Conservation (phyloP, 2,888 invertebrate genomes). For the Nomada flava region DNA sequence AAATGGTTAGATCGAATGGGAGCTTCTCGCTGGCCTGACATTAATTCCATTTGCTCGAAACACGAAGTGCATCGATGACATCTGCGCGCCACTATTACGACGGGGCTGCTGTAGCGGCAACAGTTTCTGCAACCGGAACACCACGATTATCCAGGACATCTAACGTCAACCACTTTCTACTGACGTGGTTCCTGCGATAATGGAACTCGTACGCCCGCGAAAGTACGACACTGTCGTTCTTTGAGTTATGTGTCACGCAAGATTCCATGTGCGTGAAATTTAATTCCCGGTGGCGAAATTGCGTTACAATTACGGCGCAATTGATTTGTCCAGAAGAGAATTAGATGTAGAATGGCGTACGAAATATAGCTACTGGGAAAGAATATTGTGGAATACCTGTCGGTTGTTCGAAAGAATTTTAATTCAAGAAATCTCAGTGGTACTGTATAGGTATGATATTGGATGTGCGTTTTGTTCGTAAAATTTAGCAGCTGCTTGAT, state of each 20-base stretch:
- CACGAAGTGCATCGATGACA: slow-evolving; percentile 71
- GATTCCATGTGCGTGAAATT: too few relatives aligned
- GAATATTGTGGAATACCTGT: too few relatives aligned
- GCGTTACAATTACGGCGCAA: background rate
- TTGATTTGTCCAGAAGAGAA: background rate
- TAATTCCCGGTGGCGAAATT: too few relatives aligned
- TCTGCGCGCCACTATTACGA: slow-evolving; percentile 63
- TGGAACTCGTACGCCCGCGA: slow-evolving; percentile 27
- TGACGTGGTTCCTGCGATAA: slow-evolving; percentile 63
- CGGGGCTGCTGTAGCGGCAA: slow-evolving; percentile 63
- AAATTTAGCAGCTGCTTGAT: too few relatives aligned
- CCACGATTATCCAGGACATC: slow-evolving; percentile 69
- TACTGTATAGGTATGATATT: too few relatives aligned
- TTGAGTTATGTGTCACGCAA: background rate
- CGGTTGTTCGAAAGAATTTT: too few relatives aligned
- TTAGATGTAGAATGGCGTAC: background rate
- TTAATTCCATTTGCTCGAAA: slow-evolving; percentile 70
- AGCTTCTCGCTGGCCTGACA: slow-evolving; percentile 52
- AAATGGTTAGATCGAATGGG: slow-evolving; percentile 64
- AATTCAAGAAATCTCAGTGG: too few relatives aligned
- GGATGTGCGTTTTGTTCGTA: too few relatives aligned
- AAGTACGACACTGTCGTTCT: slow-evolving; percentile 11
- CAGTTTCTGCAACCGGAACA: slow-evolving; percentile 71
- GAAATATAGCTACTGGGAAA: background rate
- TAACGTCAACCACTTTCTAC: slow-evolving; percentile 70